phyloP scores from a whole-genome alignment of 2,888 invertebrate genomes.

The Caenorhabditis afra region DNA sequence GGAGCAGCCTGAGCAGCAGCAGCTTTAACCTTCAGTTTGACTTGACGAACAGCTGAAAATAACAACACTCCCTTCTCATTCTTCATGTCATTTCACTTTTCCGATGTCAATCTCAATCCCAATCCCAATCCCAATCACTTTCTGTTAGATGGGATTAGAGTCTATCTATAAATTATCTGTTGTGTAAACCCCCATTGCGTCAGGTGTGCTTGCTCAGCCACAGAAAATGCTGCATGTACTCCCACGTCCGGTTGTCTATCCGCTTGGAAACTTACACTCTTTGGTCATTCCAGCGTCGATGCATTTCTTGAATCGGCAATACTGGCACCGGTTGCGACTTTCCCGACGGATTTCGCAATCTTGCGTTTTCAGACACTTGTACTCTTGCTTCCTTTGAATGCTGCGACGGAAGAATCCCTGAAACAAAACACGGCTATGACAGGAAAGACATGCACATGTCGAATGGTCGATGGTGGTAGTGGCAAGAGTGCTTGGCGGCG shows the following conservation, averaged over 20 bases:
- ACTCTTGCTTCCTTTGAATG: constrained; percentile 97
- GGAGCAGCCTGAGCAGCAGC: constrained; percentile 16
- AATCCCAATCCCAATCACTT: background rate
- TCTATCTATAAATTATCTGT: constrained; percentile 18
- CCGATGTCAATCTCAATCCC: too few relatives aligned
- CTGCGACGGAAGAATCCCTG: constrained; percentile 96
- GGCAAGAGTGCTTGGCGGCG: constrained; percentile 34
- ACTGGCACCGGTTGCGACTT: constrained; percentile 95
- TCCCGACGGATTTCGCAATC: constrained; percentile 94
- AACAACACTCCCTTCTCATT: too few relatives aligned
- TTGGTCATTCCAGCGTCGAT: constrained; percentile 96
- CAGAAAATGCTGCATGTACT: too few relatives aligned
- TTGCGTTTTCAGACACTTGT: constrained; percentile 93
- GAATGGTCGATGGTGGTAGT: too few relatives aligned
- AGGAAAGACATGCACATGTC: constrained; percentile 28
- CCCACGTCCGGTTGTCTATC: constrained; percentile 82
- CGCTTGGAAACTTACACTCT: constrained; percentile 86
- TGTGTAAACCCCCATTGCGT: constrained; percentile 23
- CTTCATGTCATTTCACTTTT: too few relatives aligned
- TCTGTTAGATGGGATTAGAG: background rate
- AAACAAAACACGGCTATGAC: too few relatives aligned
- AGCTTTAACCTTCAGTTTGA: background rate
- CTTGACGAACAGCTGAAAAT: constrained; percentile 48
- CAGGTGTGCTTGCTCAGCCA: constrained; percentile 19
- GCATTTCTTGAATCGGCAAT: constrained; percentile 96